phyloP scores from a whole-genome alignment of 1,140 invertebrate species.

The Plutomurus gul region DNA sequence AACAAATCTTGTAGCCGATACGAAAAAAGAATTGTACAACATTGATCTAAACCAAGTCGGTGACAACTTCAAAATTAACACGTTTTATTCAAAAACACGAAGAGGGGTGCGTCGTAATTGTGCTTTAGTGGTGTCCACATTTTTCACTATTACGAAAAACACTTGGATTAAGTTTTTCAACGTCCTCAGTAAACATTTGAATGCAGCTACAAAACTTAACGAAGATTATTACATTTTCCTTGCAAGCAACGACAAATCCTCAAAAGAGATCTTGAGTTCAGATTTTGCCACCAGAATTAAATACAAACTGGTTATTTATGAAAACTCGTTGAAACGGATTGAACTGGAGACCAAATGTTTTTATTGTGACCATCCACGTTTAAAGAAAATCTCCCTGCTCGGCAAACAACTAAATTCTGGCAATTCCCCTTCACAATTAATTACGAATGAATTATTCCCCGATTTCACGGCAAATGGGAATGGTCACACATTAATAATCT shows the following conservation, averaged over 20 bases:
- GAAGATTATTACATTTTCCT: background rate
- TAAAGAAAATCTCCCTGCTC: too few relatives aligned
- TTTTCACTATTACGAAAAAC: background rate
- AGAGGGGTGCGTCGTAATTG: background rate
- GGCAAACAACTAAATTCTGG: too few relatives aligned
- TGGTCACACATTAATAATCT: background rate
- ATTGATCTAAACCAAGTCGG: background rate
- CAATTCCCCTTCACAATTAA: background rate
- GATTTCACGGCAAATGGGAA: slow-evolving; percentile 19
- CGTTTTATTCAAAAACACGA: background rate
- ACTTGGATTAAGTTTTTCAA: background rate
- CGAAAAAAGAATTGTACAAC: background rate
- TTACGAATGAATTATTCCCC: background rate
- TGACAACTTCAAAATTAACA: background rate
- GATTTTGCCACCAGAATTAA: background rate
- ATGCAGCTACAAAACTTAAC: background rate
- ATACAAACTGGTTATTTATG: background rate
- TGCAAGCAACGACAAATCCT: background rate
- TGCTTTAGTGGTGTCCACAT: background rate
- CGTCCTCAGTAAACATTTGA: background rate
- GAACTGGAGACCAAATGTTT: background rate
- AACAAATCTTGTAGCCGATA: background rate
- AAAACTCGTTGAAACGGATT: too few relatives aligned
- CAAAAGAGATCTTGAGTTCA: background rate
- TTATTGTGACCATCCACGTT: background rate